Evolutionary conservation across 2,888 invertebrate species (phyloP).

Genomic region (Agriopis leucophaearia): DNA sequence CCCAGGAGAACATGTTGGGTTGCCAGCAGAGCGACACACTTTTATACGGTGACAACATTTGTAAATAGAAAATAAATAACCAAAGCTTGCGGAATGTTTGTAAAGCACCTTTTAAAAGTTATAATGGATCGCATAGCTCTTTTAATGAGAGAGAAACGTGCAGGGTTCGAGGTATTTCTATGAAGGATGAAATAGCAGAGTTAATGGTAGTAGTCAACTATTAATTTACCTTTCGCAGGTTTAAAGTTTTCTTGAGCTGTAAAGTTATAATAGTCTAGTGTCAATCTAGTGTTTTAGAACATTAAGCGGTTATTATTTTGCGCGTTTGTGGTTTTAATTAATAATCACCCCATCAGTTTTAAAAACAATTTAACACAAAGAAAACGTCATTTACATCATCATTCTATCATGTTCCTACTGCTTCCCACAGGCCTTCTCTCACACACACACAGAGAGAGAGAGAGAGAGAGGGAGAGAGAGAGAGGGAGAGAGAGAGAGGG

Average conservation of each 20-base stretch:
- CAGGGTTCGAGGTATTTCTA: conserved; percentile 4
- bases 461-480: no score
- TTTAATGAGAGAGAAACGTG: conserved; percentile 24
- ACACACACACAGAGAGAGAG: no score
- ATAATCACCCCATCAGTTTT: no score
- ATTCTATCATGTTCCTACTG: no score
- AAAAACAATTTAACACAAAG: no score
- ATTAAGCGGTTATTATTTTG: background rate
- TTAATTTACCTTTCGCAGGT: conserved; percentile 24
- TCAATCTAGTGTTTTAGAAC: background rate
- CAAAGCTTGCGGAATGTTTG: conserved; percentile 15
- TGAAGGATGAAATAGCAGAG: conserved; percentile 19
- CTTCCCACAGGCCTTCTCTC: no score
- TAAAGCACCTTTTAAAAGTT: conserved; percentile 23
- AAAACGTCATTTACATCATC: no score
- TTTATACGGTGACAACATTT: conserved; percentile 45
- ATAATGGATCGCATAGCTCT: conserved; percentile 26
- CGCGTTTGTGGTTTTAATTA: no score
- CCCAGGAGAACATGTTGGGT: conserved; percentile 50
- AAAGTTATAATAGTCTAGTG: background rate
- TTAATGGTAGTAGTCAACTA: conserved; percentile 18
- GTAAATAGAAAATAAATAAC: conserved; percentile 37
- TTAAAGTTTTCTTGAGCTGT: conserved; percentile 9
- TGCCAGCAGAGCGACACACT: conserved; percentile 45
- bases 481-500: no score